Evolutionary conservation across 2,888 invertebrate species (phyloP).

Genomic region (Archips crataeganus): DNA sequence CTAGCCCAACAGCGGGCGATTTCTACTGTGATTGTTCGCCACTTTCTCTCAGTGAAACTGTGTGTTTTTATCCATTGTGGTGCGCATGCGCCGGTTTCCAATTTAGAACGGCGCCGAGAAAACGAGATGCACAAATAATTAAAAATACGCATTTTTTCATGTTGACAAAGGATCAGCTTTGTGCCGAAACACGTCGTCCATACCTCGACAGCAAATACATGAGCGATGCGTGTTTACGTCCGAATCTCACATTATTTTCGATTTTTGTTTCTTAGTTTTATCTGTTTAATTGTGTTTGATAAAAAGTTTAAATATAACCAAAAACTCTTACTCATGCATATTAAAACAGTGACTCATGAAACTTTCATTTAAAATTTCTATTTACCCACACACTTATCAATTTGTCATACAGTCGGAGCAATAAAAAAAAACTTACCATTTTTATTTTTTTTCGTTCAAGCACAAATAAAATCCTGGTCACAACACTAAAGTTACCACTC

Average conservation of each 20-base stretch:
- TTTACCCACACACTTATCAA: constrained; percentile 19
- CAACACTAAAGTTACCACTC: constrained; percentile 52
- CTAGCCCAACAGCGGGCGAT: constrained; percentile 46
- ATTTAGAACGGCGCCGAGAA: constrained; percentile 44
- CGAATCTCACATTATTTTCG: neutral
- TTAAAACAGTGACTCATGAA: constrained; percentile 18
- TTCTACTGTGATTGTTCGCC: constrained; percentile 68
- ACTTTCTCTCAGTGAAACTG: constrained; percentile 84
- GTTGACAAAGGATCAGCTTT: too few relatives aligned
- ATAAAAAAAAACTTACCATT: constrained; percentile 68
- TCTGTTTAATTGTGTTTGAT: neutral
- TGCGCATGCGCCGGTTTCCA: constrained; percentile 52
- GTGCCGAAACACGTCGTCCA: too few relatives aligned
- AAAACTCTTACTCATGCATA: constrained; percentile 30
- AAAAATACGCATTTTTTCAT: too few relatives aligned
- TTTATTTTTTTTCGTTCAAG: constrained; percentile 60
- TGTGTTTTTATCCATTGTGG: constrained; percentile 78
- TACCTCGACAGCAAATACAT: too few relatives aligned
- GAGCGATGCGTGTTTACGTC: too few relatives aligned
- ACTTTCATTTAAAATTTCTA: constrained; percentile 38
- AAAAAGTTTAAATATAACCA: neutral
- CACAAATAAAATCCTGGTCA: constrained; percentile 47
- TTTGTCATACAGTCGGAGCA: constrained; percentile 16
- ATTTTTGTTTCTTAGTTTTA: neutral
- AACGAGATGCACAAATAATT: neutral